Conservation (phyloP, 2,113 vertebrate genomes). For the Scatophagus argus region DNA sequence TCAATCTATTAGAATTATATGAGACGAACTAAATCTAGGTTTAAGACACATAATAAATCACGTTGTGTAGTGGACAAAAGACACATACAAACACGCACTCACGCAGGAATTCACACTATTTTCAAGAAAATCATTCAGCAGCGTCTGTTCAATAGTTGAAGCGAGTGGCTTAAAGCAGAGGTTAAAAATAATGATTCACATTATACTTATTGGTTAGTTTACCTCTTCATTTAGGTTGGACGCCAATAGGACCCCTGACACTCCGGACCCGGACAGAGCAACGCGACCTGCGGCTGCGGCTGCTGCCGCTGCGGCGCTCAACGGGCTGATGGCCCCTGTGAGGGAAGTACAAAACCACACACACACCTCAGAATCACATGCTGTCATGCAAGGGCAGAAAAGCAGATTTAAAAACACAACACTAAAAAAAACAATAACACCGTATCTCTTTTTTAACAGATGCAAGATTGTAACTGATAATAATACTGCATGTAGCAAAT, state of each 20-base stretch:
- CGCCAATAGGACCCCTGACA: constrained; percentile 95
- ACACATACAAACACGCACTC: constrained; percentile 23
- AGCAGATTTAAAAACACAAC: neutral
- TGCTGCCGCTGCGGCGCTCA: constrained; percentile 94
- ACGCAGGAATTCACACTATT: neutral
- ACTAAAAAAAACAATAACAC: neutral
- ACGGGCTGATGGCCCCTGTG: constrained; percentile 95
- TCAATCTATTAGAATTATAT: neutral
- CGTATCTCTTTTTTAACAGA: no score
- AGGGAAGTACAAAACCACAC: constrained; percentile 61
- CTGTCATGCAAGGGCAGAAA: neutral
- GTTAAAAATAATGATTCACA: neutral
- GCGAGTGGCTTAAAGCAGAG: neutral
- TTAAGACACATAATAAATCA: constrained; percentile 4
- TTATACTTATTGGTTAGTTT: constrained; percentile 45
- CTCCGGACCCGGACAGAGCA: constrained; percentile 92
- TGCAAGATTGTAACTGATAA: constrained; percentile 5
- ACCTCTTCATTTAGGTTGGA: constrained; percentile 99
- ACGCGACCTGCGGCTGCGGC: constrained; percentile 95
- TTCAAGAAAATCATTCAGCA: constrained; percentile 2
- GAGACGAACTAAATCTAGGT: neutral
- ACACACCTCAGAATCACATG: constrained; percentile 15
- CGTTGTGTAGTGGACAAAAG: neutral
- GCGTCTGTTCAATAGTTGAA: neutral
- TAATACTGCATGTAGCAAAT: no score